Evolutionary conservation across 1,140 invertebrate species (phyloP), one percentile per base, ranked within the genome.

Genomic region (Temnothorax curvispinosus): DNA sequence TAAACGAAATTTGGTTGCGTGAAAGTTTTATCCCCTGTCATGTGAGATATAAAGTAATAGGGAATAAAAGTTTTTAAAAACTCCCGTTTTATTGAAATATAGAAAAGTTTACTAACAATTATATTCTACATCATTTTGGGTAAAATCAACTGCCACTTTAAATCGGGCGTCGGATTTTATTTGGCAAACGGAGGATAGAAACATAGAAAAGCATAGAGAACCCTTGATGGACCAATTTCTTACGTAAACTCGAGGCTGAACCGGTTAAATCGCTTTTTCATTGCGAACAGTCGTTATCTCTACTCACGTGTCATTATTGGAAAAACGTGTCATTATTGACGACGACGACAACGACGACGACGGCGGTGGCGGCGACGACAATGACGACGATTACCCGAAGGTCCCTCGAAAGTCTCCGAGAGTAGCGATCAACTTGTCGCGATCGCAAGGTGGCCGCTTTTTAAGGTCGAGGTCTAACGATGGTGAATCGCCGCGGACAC

Each of bases 401-500:
- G 47, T 62, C n/a, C 8, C n/a, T 67, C 58, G 85, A 84, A 86
- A 80, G 81, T 78, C 69, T 74, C 35, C 75, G 78, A 80, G 18
- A 54, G 44, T 50, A 85, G 80, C 78, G 60, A 85, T 85, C 88
- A 72, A 13, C 52, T 82, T 41, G 9, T 86, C 50, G 65, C 71
- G 56, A 72, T 77, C 74, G 41, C 82, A 60, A 87, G 75, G 47
- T 77, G 77, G 13, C 67, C 75, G 74, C n/a, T 72, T 90, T 90
- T 89, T 85, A 87, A 87, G 15, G 86, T 85, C 89, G 89, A 90
- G 89, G 89, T 13, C 75, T 35, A 13, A 38, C 82, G 76, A 86
- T 80, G 65, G 38, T 47, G 77, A 87, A 75, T 74, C 47, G 58
- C 56, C 21, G 50, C 18, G 44, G 44, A 76, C 85, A 64, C 62